A percentile compares a stretch with the other conserved stretches of the same genome.
Evolutionary conservation across 35 echinoderm and acorn worm species (phyloP).

Genomic region (Hemicentrotus pulcherrimus): DNA sequence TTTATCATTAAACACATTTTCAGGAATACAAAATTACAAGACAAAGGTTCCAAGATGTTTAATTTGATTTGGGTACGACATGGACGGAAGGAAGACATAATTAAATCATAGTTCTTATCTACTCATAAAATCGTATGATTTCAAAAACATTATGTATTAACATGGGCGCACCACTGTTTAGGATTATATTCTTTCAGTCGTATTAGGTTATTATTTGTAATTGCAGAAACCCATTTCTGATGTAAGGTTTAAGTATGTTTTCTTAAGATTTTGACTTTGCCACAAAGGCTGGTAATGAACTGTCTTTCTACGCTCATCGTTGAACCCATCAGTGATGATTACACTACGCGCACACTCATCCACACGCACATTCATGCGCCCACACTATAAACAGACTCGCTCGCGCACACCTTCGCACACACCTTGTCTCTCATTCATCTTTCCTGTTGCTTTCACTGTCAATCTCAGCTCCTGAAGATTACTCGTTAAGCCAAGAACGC

Average conservation of each 20-base stretch:
- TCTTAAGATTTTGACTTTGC: not conserved
- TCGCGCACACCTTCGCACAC: not conserved
- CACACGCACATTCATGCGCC: not conserved
- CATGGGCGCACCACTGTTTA: not conserved
- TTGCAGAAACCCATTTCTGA: not conserved
- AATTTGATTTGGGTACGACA: no score
- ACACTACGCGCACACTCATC: not conserved
- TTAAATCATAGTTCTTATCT: no score
- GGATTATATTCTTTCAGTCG: not conserved
- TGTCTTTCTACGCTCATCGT: not conserved
- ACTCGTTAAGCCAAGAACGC: conserved; percentile 42
- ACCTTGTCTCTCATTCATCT: conserved; percentile 47
- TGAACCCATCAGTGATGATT: not conserved
- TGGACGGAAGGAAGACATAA: no score
- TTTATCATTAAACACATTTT: no score
- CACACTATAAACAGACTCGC: not conserved
- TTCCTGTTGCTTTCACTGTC: conserved; percentile 45
- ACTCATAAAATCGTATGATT: not conserved
- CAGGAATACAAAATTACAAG: no score
- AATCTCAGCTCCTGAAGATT: conserved; percentile 38
- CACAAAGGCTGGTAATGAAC: not conserved
- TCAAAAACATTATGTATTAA: not conserved
- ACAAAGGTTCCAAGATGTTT: no score
- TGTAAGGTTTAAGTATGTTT: not conserved
- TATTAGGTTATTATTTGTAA: not conserved